A percentile compares a stretch with the other conserved stretches of the same genome.
phyloP scores from a whole-genome alignment of 92 coral and sea anemone genomes.

The Bergia sp. region DNA sequence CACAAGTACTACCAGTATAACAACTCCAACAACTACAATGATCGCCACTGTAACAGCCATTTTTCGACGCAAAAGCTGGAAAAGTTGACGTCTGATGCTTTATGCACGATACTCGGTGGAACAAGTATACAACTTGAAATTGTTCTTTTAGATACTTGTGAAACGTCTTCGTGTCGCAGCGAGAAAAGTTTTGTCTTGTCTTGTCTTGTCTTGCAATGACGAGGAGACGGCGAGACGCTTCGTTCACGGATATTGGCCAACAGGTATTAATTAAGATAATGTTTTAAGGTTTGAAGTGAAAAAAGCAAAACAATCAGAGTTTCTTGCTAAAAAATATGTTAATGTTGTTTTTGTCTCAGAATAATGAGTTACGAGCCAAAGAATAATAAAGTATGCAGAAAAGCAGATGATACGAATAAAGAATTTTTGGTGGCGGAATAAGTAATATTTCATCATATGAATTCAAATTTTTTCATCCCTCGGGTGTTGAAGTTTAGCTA shows the following conservation, averaged over 20 bases:
- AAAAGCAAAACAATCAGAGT: background rate
- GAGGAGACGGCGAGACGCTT: background rate
- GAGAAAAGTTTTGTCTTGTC: too few relatives aligned
- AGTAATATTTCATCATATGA: too few relatives aligned
- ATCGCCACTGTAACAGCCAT: background rate
- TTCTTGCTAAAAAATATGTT: background rate
- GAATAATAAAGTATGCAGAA: too few relatives aligned
- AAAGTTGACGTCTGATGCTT: background rate
- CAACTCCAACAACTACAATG: background rate
- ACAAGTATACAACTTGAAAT: background rate
- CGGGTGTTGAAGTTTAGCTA: too few relatives aligned
- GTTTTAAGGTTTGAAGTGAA: background rate
- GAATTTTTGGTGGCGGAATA: too few relatives aligned
- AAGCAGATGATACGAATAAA: too few relatives aligned
- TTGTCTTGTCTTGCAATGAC: too few relatives aligned
- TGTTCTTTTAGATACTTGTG: too few relatives aligned
- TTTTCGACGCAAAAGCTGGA: background rate
- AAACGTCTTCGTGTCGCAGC: background rate
- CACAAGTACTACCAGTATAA: background rate
- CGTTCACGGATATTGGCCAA: background rate
- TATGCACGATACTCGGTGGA: background rate
- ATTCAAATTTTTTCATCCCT: too few relatives aligned
- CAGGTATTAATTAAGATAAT: background rate
- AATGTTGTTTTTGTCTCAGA: background rate
- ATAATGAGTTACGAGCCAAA: too few relatives aligned